Conservation (phyloP, 2,113 vertebrate species). For the Erythrolamprus reginae region DNA sequence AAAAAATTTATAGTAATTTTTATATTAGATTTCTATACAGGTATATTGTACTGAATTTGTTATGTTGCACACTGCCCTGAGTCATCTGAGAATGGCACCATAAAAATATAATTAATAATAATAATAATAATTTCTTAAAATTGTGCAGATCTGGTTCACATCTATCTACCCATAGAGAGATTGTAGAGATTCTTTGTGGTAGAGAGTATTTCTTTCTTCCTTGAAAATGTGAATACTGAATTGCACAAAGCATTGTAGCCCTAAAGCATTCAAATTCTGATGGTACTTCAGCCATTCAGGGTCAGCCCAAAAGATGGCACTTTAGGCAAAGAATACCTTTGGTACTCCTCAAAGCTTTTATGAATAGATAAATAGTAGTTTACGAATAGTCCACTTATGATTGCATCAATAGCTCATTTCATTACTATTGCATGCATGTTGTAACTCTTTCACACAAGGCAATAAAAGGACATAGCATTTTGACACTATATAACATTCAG, state of each 20-base stretch:
- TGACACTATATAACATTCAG: background rate
- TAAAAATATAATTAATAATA: too few relatives aligned
- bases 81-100: too few relatives aligned
- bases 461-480: background rate
- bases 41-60: too few relatives aligned
- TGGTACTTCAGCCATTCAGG: background rate
- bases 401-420: background rate
- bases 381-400: background rate
- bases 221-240: background rate
- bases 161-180: background rate
- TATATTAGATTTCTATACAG: too few relatives aligned
- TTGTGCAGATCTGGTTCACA: background rate
- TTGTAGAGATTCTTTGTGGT: background rate
- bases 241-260: background rate
- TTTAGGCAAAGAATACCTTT: background rate
- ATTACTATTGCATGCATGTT: background rate
- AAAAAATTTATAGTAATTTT: too few relatives aligned
- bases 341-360: background rate
- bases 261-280: background rate
- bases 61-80: too few relatives aligned
- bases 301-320: background rate
- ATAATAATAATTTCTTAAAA: background rate
- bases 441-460: background rate
- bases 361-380: background rate
- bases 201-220: background rate